Evolutionary conservation across 1,140 invertebrate species (phyloP).

Genomic region (Drosophila ficusphila): DNA sequence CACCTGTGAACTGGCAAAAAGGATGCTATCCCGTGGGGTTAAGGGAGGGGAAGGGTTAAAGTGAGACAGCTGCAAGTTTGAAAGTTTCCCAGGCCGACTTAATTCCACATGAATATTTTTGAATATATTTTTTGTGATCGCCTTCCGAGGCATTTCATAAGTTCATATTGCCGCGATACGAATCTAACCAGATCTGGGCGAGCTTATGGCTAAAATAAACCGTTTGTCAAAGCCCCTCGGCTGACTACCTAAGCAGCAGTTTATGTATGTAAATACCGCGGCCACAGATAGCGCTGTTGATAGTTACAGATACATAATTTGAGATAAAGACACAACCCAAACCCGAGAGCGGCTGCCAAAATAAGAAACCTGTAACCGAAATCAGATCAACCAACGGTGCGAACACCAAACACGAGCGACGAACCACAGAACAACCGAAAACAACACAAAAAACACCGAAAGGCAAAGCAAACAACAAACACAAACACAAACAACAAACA

Average conservation of each 20-base stretch:
- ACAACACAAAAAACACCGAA: constrained; percentile 7
- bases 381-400: constrained; percentile 65
- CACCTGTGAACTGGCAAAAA: constrained; percentile 66
- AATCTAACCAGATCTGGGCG: constrained; percentile 41
- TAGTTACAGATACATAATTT: constrained; percentile 58
- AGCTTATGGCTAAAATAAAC: constrained; percentile 53
- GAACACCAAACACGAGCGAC: constrained; percentile 58
- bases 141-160: constrained; percentile 53
- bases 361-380: constrained; percentile 53
- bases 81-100: constrained; percentile 64
- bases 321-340: constrained; percentile 46
- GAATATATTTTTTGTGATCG: constrained; percentile 32
- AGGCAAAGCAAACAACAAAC: constrained; percentile 21
- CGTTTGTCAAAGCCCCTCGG: constrained; percentile 47
- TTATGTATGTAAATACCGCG: constrained; percentile 53
- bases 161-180: constrained; percentile 56
- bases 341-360: constrained; percentile 41
- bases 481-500: constrained; percentile 26
- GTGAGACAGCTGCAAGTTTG: constrained; percentile 35
- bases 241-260: constrained; percentile 53
- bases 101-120: constrained; percentile 56
- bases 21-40: constrained; percentile 28
- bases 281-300: constrained; percentile 53
- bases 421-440: constrained; percentile 32
- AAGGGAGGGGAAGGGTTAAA: neutral